Evolutionary conservation across 2,797 vertebrate genomes (phyloP).

Genomic region (Euthynnus affinis): DNA sequence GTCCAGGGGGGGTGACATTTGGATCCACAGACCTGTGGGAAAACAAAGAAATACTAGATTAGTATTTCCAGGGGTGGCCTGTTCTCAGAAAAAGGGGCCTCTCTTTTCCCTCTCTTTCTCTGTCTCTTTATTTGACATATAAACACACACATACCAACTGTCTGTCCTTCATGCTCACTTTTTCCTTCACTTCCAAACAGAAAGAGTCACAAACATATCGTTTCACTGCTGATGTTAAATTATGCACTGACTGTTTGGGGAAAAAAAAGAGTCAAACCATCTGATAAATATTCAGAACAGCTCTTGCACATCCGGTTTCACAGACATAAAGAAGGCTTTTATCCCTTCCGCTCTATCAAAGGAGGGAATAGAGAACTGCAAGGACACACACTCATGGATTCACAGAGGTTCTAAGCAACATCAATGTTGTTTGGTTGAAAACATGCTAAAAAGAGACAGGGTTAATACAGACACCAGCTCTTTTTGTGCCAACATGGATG

Average conservation of each 20-base stretch:
- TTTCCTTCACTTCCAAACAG: conserved; percentile 39
- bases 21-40: conserved; percentile 84
- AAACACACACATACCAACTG: conserved; percentile 45
- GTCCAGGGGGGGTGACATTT: conserved; percentile 85
- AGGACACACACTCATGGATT: conserved; percentile 69
- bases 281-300: conserved; percentile 85
- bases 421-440: conserved; percentile 51
- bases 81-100: conserved; percentile 50
- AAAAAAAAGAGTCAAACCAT: conserved; percentile 65
- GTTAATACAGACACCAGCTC: conserved; percentile 34
- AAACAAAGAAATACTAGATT: conserved; percentile 78
- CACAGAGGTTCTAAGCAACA: conserved; percentile 53
- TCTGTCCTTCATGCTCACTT: conserved; percentile 34
- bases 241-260: conserved; percentile 63
- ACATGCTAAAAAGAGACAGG: conserved; percentile 52
- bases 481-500: conserved; percentile 20
- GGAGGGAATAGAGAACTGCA: conserved; percentile 75
- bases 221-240: conserved; percentile 63
- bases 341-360: conserved; percentile 77
- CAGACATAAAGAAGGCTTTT: conserved; percentile 84
- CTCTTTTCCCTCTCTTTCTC: conserved; percentile 24
- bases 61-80: conserved; percentile 71
- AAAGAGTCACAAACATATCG: conserved; percentile 56
- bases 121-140: conserved; percentile 56
- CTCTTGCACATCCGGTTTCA: conserved; percentile 84